Conservation (phyloP, 2,888 invertebrate genomes). For the Suillia variegata region DNA sequence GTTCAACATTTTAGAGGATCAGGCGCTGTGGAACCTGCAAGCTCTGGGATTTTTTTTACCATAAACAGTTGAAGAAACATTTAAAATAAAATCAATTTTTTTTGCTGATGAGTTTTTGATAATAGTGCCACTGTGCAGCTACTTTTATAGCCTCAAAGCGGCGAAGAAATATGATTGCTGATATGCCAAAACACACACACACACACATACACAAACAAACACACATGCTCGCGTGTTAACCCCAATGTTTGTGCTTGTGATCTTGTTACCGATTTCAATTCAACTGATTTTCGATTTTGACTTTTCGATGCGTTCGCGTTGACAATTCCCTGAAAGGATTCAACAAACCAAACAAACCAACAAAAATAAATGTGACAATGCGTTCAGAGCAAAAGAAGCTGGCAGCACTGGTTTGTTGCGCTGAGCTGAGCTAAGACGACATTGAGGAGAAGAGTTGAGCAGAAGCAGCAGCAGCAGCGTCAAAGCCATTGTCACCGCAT, state of each 20-base stretch:
- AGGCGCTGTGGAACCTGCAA: too few relatives aligned
- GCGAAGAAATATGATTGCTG: conserved; percentile 42
- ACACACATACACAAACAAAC: not conserved
- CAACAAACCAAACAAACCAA: conserved; percentile 1
- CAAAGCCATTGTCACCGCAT: conserved; percentile 54
- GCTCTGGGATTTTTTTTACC: too few relatives aligned
- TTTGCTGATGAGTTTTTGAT: too few relatives aligned
- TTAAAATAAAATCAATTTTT: too few relatives aligned
- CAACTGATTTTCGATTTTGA: conserved; percentile 53
- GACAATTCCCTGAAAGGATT: conserved; percentile 52
- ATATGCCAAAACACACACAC: conserved; percentile 15
- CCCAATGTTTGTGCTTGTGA: conserved; percentile 34
- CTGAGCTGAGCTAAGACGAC: conserved; percentile 11
- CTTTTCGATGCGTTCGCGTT: conserved; percentile 42
- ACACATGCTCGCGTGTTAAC: not conserved
- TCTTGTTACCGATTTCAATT: conserved; percentile 56
- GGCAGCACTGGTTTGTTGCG: too few relatives aligned
- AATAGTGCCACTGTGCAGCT: not conserved
- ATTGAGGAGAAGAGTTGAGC: conserved; percentile 12
- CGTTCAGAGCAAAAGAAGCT: not conserved
- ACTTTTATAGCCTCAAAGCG: not conserved
- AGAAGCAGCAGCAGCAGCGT: conserved; percentile 14
- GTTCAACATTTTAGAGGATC: too few relatives aligned
- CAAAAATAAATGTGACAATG: conserved; percentile 6
- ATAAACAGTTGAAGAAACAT: too few relatives aligned